A percentile compares a stretch with the other conserved stretches of the same genome.
These are phyloP conservation scores for Pelagia noctiluca DNA, from an alignment of 30 jellyfish, hydroid and myxozoan genomes.

Conservation along the genomic window DNA sequence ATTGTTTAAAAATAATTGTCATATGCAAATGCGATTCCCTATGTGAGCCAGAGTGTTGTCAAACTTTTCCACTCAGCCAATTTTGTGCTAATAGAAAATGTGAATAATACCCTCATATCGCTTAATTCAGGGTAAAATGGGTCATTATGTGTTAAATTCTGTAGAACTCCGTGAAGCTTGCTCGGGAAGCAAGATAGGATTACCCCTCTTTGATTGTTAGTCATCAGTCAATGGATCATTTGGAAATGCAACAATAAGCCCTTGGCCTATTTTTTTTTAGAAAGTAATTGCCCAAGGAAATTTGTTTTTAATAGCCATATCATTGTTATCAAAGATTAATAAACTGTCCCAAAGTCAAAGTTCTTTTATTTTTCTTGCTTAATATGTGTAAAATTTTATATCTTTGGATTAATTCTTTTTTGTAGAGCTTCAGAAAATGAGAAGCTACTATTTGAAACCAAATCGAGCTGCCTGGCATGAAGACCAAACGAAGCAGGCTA, in stretches of 20 bases:
- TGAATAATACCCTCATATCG: too few relatives aligned
- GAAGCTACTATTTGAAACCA: constrained; percentile 15
- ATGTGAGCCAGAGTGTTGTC: too few relatives aligned
- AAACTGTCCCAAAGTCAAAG: not conserved
- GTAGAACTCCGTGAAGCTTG: not conserved
- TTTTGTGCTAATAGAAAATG: too few relatives aligned
- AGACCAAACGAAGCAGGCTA: not conserved
- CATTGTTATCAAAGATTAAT: not conserved
- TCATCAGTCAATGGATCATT: not conserved
- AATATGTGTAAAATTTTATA: too few relatives aligned
- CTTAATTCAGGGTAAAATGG: not conserved
- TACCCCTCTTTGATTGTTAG: not conserved
- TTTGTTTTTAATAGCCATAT: not conserved
- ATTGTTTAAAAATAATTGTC: too few relatives aligned
- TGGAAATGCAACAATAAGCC: not conserved
- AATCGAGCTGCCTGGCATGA: constrained; percentile 35
- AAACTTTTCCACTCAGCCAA: too few relatives aligned
- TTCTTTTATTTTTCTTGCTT: not conserved
- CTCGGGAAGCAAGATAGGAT: not conserved
- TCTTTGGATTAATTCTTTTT: not conserved
- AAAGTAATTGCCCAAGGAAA: not conserved
- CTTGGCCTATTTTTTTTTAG: not conserved
- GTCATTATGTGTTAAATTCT: not conserved
- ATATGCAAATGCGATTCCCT: too few relatives aligned
- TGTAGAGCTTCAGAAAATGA: not conserved